These are phyloP conservation scores for Atlantisia rogersi DNA, from an alignment of 2,113 vertebrate genomes.

Conservation along the genomic window DNA sequence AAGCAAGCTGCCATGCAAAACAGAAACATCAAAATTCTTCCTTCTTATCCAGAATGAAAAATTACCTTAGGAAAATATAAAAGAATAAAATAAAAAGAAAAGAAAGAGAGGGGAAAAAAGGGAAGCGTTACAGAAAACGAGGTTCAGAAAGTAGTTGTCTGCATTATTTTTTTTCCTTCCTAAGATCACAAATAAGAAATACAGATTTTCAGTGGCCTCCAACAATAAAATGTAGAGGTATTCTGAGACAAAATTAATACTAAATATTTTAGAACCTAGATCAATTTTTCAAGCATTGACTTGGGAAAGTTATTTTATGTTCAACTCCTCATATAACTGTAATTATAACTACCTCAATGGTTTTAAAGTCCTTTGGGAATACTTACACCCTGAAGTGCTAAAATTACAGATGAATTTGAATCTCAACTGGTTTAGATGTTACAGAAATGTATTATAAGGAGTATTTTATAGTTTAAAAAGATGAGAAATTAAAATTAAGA, in stretches of 20 bases:
- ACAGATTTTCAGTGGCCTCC: neutral
- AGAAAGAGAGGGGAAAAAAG: no score
- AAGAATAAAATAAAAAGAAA: neutral
- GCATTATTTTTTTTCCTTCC: neutral
- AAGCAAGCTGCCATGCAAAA: neutral
- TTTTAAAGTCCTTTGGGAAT: slow-evolving; percentile 12
- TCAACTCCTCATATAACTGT: neutral
- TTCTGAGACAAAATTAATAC: neutral
- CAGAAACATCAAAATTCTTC: neutral
- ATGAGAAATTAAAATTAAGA: slow-evolving; percentile 2
- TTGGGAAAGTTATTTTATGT: neutral
- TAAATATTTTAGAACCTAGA: neutral
- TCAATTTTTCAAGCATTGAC: neutral
- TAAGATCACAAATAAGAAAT: neutral
- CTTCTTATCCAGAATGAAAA: neutral
- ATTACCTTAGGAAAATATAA: neutral
- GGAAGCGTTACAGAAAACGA: neutral
- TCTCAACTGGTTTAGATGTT: neutral
- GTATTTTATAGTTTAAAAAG: slow-evolving; percentile 6
- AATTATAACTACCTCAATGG: neutral
- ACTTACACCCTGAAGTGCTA: neutral
- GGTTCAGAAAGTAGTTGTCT: neutral
- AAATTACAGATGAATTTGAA: neutral
- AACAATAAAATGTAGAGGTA: neutral
- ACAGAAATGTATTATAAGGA: neutral